Evolutionary conservation across 2,888 invertebrate genomes (phyloP), one percentile per base, ranked within the genome.

Genomic region (Diarsia brunnea): DNA sequence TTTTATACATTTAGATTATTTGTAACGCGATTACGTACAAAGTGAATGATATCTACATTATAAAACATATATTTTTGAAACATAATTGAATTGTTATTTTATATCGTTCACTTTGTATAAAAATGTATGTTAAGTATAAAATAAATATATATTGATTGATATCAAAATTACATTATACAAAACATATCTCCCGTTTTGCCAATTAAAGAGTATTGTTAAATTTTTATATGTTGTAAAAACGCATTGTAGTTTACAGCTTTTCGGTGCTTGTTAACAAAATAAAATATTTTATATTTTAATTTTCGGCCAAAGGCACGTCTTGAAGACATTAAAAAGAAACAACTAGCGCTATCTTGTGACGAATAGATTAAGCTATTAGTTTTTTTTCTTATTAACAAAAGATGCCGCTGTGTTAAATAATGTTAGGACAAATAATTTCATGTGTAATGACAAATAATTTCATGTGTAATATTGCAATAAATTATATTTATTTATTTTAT

Each of bases 121-220:
- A 81, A 55, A 38, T 61, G 47, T 65, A 68, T 77, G 27, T 49
- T 75, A 78, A 67, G 55, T 69, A 55, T 75, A 69, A 73, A 75
- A 76, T 75, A 73, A 51, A 79, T 84, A 81, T 73, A 69, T 81
- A 78, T 79, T 73, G 75, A 70, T 71, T 81, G 73, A 79, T 75
- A 80, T 81, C 74, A 72, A 81, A 82, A 84, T 74, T 79, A 75
- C 78, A 67, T 84, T 85, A 75, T 90, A 91, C 88, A 83, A 90
- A 87, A 93, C 93, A 94, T 95, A 95, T 96, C 96, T 96, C 96
- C 96, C 96, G 93, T 95, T 95, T 95, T 95, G 96, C 96, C 96
- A 96, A 96, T 96, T 96, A 96, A 92, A 87, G 91, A 88, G 87
- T 89, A 88, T 89, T 87, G 77, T 88, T 88, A 91, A 90, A 88